These are phyloP conservation scores for Scaptomyza parva DNA, from an alignment of 2,888 invertebrate genomes.

Conservation along the genomic window DNA sequence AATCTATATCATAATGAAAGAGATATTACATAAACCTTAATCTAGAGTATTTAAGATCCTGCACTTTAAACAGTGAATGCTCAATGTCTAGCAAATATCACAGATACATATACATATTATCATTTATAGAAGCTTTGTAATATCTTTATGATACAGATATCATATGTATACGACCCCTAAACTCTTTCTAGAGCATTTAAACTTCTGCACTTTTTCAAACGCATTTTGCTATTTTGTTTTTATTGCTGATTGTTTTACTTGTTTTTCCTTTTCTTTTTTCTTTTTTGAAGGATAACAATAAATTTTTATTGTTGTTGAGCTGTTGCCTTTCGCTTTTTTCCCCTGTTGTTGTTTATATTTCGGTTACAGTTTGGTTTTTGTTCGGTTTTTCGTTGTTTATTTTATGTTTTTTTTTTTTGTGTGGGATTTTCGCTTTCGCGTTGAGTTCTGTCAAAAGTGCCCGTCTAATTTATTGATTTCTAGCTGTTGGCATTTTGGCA, in stretches of 20 bases:
- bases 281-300: constrained; percentile 69
- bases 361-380: constrained; percentile 35
- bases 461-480: constrained; percentile 67
- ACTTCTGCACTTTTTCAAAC: constrained; percentile 3
- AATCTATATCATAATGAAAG: no score
- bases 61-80: no score
- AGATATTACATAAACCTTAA: no score
- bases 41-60: no score
- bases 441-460: constrained; percentile 34
- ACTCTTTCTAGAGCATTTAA: constrained; percentile 24
- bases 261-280: constrained; percentile 64
- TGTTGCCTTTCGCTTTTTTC: constrained; percentile 42
- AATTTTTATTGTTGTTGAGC: constrained; percentile 73
- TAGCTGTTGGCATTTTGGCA: constrained; percentile 29
- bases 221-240: constrained; percentile 46
- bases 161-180: no score
- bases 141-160: no score
- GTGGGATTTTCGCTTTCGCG: constrained; percentile 22
- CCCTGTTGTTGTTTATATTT: constrained; percentile 46
- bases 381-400: constrained; percentile 10
- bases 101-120: no score
- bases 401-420: no score
- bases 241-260: constrained; percentile 78
- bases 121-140: no score
- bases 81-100: no score